Percentiles rank a stretch among this genome's conserved stretches.
Evolutionary conservation across 2,797 vertebrate genomes (phyloP).

Genomic region (Salmo trutta): DNA sequence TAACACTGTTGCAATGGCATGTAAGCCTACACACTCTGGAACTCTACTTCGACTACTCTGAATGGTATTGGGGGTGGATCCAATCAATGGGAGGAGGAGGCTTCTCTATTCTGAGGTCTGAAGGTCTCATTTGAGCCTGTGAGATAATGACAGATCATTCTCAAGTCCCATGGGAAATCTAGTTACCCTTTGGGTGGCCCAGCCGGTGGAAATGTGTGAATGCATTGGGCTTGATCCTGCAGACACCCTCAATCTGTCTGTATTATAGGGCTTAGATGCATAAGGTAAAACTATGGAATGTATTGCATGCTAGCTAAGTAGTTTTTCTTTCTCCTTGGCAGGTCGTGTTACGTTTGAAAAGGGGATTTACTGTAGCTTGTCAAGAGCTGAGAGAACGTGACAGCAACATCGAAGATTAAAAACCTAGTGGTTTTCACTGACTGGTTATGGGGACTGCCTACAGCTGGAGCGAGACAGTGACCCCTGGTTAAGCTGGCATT

Average conservation of each 20-base stretch:
- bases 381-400: conserved; percentile 47
- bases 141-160: conserved; percentile 72
- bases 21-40: conserved; percentile 62
- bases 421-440: conserved; percentile 41
- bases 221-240: conserved; percentile 69
- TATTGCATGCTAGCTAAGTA: conserved; percentile 47
- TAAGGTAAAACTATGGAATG: conserved; percentile 70
- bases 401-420: conserved; percentile 36
- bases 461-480: conserved; percentile 47
- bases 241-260: conserved; percentile 66
- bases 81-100: conserved; percentile 63
- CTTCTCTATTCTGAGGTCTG: conserved; percentile 69
- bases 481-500: conserved; percentile 53
- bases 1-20: conserved; percentile 77
- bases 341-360: conserved; percentile 37
- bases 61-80: conserved; percentile 65
- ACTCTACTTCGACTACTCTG: conserved; percentile 60
- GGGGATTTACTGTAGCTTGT: conserved; percentile 42
- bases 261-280: conserved; percentile 64
- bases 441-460: conserved; percentile 33
- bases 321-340: conserved; percentile 47
- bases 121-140: conserved; percentile 71
- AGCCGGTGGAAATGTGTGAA: conserved; percentile 68
- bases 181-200: conserved; percentile 72
- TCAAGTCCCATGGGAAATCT: conserved; percentile 71